Conservation (phyloP, 1,140 invertebrate genomes). For the Babylonia areolata region DNA sequence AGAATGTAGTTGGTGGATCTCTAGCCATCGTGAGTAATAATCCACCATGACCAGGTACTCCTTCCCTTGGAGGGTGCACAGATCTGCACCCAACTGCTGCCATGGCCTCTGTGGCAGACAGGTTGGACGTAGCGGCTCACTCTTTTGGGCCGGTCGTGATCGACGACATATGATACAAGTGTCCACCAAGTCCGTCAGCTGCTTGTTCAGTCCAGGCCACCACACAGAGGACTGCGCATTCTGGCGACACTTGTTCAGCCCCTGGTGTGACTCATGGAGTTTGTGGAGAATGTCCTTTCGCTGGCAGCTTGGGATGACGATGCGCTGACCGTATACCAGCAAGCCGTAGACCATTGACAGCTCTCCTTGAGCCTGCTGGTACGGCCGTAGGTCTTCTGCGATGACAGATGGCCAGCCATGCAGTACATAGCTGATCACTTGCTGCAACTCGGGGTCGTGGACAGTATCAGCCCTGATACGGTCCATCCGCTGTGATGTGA, state of each 20-base stretch:
- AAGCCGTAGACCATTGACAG: too few relatives aligned
- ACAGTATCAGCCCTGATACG: neutral
- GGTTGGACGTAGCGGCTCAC: conserved; percentile 40
- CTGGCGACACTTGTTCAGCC: conserved; percentile 33
- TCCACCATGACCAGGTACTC: conserved; percentile 51
- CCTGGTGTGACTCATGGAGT: conserved; percentile 45
- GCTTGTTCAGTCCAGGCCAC: conserved; percentile 2
- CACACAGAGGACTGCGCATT: conserved; percentile 26
- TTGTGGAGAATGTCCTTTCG: neutral
- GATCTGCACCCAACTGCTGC: conserved; percentile 35
- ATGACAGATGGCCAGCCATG: neutral
- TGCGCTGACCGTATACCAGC: too few relatives aligned
- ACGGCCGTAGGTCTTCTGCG: too few relatives aligned
- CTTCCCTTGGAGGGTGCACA: conserved; percentile 28
- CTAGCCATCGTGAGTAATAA: conserved; percentile 46
- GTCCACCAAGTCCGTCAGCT: conserved; percentile 21
- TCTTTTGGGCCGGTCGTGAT: conserved; percentile 24
- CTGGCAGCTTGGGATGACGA: too few relatives aligned
- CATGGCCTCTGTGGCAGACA: conserved; percentile 42
- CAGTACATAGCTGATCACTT: neutral
- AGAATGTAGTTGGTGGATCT: conserved; percentile 12
- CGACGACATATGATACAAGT: conserved; percentile 40
- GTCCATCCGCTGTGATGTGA: neutral
- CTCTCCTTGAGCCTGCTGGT: too few relatives aligned
- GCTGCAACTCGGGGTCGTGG: neutral